Evolutionary conservation across 2,888 invertebrate genomes (phyloP).

Genomic region (Troides oblongomaculatus): DNA sequence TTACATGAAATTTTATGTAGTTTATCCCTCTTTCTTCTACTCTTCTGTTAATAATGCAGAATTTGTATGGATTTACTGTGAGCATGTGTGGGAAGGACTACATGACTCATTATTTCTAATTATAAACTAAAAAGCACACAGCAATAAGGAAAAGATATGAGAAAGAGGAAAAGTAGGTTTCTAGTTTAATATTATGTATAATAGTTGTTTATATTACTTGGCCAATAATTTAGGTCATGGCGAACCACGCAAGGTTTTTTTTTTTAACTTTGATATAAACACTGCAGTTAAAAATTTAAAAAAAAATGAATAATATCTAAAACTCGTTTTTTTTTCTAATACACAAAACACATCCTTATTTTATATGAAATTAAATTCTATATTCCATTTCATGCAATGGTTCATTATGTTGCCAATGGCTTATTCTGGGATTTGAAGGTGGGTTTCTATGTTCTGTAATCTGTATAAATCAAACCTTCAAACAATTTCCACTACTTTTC

Average conservation of each 20-base stretch:
- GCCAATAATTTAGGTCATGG: neutral
- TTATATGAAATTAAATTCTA: constrained; percentile 30
- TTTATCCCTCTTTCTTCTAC: no score
- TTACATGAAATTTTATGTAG: no score
- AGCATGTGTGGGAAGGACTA: no score
- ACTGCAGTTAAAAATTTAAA: neutral
- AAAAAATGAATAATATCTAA: neutral
- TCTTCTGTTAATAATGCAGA: no score
- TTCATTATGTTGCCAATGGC: constrained; percentile 41
- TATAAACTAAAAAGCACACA: neutral
- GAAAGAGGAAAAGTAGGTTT: neutral
- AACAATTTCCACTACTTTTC: constrained; percentile 32
- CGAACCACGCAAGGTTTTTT: neutral
- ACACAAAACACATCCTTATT: constrained; percentile 6
- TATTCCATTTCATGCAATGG: constrained; percentile 56
- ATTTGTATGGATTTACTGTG: no score
- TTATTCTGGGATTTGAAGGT: constrained; percentile 35
- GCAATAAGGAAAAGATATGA: neutral
- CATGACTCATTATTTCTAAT: neutral
- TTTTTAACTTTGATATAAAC: neutral
- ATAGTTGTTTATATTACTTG: neutral
- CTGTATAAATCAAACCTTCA: constrained; percentile 42
- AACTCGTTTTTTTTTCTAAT: neutral
- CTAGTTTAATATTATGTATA: neutral
- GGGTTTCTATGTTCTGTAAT: constrained; percentile 35